Conservation (phyloP, 2,113 vertebrate species). For the Macrotis lagotis region DNA sequence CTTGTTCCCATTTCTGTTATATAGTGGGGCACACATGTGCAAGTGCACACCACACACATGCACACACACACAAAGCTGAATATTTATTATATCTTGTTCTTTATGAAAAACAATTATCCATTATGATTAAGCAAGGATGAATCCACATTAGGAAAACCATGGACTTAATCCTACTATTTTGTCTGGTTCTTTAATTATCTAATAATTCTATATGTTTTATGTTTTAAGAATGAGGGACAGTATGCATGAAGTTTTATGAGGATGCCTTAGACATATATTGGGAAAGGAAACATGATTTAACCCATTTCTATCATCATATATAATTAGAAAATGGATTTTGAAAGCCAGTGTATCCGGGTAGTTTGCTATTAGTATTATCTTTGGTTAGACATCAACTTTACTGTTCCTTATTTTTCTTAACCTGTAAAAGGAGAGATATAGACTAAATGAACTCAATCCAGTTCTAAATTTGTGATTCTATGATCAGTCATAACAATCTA, state of each 20-base stretch:
- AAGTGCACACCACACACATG: too few species aligned
- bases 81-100: background rate
- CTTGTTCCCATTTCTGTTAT: too few species aligned
- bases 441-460: background rate
- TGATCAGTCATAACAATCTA: background rate
- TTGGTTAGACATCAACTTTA: background rate
- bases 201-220: background rate
- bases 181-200: background rate
- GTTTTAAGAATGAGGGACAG: background rate
- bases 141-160: background rate
- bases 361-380: background rate
- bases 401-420: background rate
- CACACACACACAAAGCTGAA: background rate
- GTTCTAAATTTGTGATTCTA: background rate
- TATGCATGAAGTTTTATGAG: background rate
- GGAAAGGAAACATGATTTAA: background rate
- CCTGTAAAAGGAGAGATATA: background rate
- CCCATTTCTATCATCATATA: background rate
- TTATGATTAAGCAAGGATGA: background rate
- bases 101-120: background rate
- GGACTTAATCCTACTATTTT: background rate
- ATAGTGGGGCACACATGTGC: too few species aligned
- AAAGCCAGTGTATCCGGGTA: too few species aligned
- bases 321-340: too few species aligned
- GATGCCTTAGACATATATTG: background rate